Percentiles rank a stretch among this genome's conserved stretches.
Evolutionary conservation across 2,888 invertebrate species (phyloP).

Genomic region (Lepeophtheirus nordmannii): DNA sequence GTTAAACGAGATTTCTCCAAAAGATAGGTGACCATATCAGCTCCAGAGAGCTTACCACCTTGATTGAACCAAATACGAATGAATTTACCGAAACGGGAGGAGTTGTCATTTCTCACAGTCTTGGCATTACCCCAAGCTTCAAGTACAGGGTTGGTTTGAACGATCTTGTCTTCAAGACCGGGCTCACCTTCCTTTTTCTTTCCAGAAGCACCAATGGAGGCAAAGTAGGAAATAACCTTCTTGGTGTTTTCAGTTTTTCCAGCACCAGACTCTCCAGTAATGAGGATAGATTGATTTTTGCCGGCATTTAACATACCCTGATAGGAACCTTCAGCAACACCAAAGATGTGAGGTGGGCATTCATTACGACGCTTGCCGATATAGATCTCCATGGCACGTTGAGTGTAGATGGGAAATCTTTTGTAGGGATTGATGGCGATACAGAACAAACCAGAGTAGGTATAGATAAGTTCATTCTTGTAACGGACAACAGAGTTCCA

Average conservation of each 20-base stretch:
- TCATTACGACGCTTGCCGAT: constrained; percentile 42
- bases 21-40: constrained; percentile 99
- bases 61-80: constrained; percentile 99
- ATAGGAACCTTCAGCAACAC: constrained; percentile 45
- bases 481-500: constrained; percentile 97
- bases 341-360: constrained; percentile 45
- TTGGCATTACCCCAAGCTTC: constrained; percentile 99
- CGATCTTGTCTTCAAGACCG: constrained; percentile 91
- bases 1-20: constrained; percentile 99
- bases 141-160: constrained; percentile 97
- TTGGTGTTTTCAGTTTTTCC: constrained; percentile 63
- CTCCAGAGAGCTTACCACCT: constrained; percentile 99
- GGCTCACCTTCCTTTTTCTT: constrained; percentile 23
- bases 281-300: constrained; percentile 45
- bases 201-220: constrained; percentile 74
- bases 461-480: constrained; percentile 90
- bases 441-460: constrained; percentile 99
- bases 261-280: constrained; percentile 89
- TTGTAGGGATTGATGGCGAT: constrained; percentile 92
- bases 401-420: constrained; percentile 45
- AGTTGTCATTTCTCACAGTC: constrained; percentile 98
- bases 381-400: constrained; percentile 64
- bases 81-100: constrained; percentile 99
- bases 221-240: constrained; percentile 27
- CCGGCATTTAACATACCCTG: constrained; percentile 23